Evolutionary conservation across 2,113 vertebrate species (phyloP).

Genomic region (Phaethon lepturus): DNA sequence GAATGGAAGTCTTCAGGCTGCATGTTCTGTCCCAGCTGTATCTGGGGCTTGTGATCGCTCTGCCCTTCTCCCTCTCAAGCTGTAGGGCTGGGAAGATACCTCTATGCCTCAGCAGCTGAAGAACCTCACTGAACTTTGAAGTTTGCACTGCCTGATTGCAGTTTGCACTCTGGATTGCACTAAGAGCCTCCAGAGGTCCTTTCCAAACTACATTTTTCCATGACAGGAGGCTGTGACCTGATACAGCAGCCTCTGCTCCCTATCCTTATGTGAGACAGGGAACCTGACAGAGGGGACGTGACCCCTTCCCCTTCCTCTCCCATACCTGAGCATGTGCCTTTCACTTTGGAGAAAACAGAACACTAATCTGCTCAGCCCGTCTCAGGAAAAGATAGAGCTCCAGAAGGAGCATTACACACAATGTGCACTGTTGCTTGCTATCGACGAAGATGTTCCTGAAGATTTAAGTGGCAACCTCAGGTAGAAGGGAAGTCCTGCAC

Average conservation of each 20-base stretch:
- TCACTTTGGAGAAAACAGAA: background rate
- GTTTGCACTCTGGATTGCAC: background rate
- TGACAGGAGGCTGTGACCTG: background rate
- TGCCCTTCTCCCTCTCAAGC: background rate
- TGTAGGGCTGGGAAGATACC: background rate
- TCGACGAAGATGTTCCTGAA: rapidly evolving
- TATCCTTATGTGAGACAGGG: background rate
- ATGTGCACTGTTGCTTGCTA: background rate
- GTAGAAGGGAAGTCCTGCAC: background rate
- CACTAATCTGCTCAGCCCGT: background rate
- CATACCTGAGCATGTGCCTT: background rate
- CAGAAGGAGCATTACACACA: background rate
- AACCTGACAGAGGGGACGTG: rapidly evolving
- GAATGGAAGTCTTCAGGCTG: background rate
- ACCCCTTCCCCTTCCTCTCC: background rate
- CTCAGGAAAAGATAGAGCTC: background rate
- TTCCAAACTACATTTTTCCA: background rate
- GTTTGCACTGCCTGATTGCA: background rate
- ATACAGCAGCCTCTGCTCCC: background rate
- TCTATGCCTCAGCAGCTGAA: background rate
- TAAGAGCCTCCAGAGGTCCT: background rate
- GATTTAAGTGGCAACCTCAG: background rate
- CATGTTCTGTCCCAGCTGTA: background rate
- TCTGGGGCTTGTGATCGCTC: background rate
- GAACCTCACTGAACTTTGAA: background rate